Conservation (phyloP, 2,888 invertebrate genomes). For the Chesias legatella region DNA sequence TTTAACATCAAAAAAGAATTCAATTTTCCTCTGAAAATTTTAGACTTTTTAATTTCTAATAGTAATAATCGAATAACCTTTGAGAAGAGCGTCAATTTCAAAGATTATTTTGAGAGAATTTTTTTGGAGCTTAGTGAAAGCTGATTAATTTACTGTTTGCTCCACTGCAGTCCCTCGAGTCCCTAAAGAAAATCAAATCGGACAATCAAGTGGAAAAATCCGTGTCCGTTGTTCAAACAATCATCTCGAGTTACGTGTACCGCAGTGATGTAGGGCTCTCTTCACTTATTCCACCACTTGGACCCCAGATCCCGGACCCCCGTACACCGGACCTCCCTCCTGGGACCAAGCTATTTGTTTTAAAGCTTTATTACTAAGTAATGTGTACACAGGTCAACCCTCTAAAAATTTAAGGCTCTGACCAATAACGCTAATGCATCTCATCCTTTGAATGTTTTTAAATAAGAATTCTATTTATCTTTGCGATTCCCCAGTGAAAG, state of each 20-base stretch:
- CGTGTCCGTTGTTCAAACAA: conserved; percentile 76
- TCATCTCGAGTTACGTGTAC: conserved; percentile 73
- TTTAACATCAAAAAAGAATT: no score
- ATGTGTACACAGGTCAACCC: conserved; percentile 79
- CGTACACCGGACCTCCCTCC: conserved; percentile 33
- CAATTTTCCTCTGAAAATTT: no score
- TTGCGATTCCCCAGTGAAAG: conserved; percentile 19
- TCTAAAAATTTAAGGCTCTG: conserved; percentile 66
- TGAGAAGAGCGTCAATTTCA: no score
- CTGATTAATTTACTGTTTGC: conserved; percentile 51
- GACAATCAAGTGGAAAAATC: conserved; percentile 81
- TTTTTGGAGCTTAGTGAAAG: conserved; percentile 24
- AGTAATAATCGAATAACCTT: no score
- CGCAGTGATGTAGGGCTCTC: conserved; percentile 64
- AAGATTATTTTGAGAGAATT: not conserved
- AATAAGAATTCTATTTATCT: conserved; percentile 27
- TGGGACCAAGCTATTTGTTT: conserved; percentile 71
- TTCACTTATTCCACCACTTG: conserved; percentile 59
- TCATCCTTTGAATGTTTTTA: conserved; percentile 27
- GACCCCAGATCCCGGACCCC: conserved; percentile 33
- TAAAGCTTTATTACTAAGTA: conserved; percentile 80
- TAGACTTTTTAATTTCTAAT: no score
- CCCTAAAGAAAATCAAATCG: conserved; percentile 75
- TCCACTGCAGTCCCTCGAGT: conserved; percentile 42
- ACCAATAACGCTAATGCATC: conserved; percentile 72